phyloP scores from a whole-genome alignment of 2,797 vertebrate species.

The Gymnopithys bicolor region DNA sequence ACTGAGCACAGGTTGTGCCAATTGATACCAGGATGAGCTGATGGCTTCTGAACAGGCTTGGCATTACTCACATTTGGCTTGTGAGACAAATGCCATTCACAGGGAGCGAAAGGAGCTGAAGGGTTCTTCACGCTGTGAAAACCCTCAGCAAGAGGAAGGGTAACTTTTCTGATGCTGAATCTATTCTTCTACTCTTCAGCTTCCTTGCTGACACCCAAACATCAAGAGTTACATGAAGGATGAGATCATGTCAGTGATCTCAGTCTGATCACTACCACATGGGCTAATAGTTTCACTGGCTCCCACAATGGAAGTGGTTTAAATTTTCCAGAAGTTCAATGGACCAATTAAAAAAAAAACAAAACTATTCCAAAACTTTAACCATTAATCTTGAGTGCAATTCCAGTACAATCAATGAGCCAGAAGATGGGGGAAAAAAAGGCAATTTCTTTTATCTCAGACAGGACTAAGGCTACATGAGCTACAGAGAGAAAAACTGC shows the following conservation, averaged over 20 bases:
- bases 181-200: neutral
- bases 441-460: neutral
- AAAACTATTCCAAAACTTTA: neutral
- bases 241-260: conserved; percentile 55
- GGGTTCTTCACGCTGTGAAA: neutral
- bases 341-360: conserved; percentile 16
- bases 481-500: neutral
- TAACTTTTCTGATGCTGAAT: neutral
- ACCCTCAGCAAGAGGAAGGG: neutral
- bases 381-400: neutral
- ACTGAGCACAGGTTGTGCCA: neutral
- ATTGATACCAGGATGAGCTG: neutral
- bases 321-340: conserved; percentile 35
- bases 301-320: neutral
- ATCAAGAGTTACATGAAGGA: neutral
- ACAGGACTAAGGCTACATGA: neutral
- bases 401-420: neutral
- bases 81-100: neutral
- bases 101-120: neutral
- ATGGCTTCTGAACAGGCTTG: neutral
- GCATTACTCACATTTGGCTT: neutral
- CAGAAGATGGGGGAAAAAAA: neutral
- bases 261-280: conserved; percentile 46
- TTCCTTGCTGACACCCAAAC: conserved; percentile 37
- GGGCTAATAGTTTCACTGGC: conserved; percentile 36